phyloP scores from a whole-genome alignment of 2,797 vertebrate species.

The Dallia pectoralis region DNA sequence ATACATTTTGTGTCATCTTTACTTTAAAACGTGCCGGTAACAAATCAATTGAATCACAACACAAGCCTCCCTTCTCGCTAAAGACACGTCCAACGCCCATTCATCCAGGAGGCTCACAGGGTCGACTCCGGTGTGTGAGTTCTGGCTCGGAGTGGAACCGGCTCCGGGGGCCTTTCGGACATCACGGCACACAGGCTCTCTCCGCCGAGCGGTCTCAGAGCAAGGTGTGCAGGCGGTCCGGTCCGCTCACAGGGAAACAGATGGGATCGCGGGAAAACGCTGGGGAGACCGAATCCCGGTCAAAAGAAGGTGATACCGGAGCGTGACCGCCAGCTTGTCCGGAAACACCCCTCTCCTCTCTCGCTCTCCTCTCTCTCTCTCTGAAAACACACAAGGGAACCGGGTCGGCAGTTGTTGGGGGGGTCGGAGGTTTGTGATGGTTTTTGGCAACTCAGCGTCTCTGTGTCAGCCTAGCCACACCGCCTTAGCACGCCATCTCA shows the following conservation, averaged over 20 bases:
- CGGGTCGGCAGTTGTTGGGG: constrained; percentile 26
- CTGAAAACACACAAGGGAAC: constrained; percentile 43
- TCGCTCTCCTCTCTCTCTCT: constrained; percentile 3
- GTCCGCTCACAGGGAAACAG: constrained; percentile 64
- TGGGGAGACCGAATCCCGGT: constrained; percentile 75
- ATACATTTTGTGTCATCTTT: too few species aligned
- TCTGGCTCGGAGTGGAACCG: constrained; percentile 15
- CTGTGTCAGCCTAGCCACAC: not conserved
- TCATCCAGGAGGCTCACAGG: not conserved
- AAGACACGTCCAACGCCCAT: not conserved
- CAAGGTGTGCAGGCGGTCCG: constrained; percentile 49
- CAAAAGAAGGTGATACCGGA: constrained; percentile 79
- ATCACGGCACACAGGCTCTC: constrained; percentile 27
- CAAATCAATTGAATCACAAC: not conserved
- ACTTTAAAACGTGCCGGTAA: not conserved
- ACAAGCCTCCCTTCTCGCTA: not conserved
- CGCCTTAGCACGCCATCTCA: not conserved
- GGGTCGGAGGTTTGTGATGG: constrained; percentile 29
- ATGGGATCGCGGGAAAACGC: constrained; percentile 72
- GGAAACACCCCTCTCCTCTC: constrained; percentile 51
- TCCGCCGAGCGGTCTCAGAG: constrained; percentile 29
- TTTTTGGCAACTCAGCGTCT: constrained; percentile 36
- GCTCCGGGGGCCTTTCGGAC: constrained; percentile 21
- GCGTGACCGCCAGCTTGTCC: constrained; percentile 76
- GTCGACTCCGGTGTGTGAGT: not conserved